phyloP scores from a whole-genome alignment of 2,888 invertebrate genomes.

The Perizoma flavofasciatum region DNA sequence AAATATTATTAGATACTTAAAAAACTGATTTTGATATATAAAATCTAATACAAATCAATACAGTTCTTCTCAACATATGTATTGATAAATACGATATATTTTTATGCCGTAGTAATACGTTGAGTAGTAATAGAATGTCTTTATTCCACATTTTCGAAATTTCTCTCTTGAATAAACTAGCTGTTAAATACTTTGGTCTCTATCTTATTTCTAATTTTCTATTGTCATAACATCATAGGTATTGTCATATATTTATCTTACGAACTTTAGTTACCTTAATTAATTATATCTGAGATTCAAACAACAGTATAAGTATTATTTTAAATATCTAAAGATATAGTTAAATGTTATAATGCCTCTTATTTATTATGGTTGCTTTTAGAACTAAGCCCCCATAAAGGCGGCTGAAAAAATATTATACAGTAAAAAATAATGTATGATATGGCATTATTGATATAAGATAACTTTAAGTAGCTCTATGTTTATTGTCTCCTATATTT shows the following conservation, averaged over 20 bases:
- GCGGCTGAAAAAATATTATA: background rate
- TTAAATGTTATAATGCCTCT: background rate
- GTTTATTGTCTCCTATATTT: no score
- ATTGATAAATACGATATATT: background rate
- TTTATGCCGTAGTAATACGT: no score
- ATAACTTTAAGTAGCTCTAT: no score
- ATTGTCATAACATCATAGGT: constrained; percentile 60
- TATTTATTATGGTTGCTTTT: background rate
- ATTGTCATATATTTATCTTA: constrained; percentile 54
- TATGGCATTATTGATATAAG: constrained; percentile 68
- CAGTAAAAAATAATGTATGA: constrained; percentile 34
- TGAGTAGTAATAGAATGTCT: no score
- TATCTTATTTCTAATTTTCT: constrained; percentile 55
- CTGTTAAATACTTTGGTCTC: constrained; percentile 56
- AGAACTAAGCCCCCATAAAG: background rate
- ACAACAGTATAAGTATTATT: constrained; percentile 3
- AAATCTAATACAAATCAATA: background rate
- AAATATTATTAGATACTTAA: no score
- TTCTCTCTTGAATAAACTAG: constrained; percentile 21
- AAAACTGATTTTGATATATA: no score
- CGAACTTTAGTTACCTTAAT: constrained; percentile 44
- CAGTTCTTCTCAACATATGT: background rate
- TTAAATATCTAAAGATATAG: background rate
- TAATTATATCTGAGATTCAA: background rate
- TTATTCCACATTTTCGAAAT: constrained; percentile 12